A percentile compares a stretch with the other conserved stretches of the same genome.
phyloP scores from a whole-genome alignment of 2,888 invertebrate genomes.

The Onthophagus sagittarius region DNA sequence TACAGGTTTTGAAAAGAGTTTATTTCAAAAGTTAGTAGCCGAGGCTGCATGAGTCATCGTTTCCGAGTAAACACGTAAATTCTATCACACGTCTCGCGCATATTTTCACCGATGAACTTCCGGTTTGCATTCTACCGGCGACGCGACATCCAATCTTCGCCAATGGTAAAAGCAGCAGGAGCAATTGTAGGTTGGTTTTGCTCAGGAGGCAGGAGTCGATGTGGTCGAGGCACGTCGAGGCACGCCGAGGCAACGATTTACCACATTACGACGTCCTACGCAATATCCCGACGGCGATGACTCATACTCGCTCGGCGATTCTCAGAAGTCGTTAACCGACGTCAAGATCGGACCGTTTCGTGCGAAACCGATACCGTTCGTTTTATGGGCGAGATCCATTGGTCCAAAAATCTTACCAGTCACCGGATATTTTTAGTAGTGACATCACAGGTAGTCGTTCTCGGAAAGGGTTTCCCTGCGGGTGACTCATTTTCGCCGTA shows the following conservation, averaged over 20 bases:
- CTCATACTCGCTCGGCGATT: constrained; percentile 1
- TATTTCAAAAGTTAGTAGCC: neutral
- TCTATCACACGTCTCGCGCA: neutral
- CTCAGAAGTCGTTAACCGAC: neutral
- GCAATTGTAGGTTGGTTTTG: neutral
- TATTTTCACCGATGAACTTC: neutral
- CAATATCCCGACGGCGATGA: constrained; percentile 3
- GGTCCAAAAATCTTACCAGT: constrained; percentile 28
- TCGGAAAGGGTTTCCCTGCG: constrained; percentile 47
- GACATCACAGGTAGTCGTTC: constrained; percentile 49
- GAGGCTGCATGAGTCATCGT: neutral
- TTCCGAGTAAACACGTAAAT: neutral
- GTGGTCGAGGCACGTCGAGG: no score
- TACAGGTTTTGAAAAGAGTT: no score
- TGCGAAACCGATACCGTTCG: neutral
- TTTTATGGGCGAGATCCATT: constrained; percentile 17
- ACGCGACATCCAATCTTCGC: constrained; percentile 2
- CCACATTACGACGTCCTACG: constrained; percentile 5
- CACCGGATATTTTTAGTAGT: constrained; percentile 46
- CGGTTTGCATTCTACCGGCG: neutral
- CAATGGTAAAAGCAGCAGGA: neutral
- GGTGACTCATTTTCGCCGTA: constrained; percentile 38
- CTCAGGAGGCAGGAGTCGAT: no score
- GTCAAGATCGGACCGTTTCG: constrained; percentile 1
- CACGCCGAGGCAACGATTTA: neutral